A percentile compares a stretch with the other conserved stretches of the same genome.
Conservation (phyloP, 2,797 vertebrate species). For the Melopsittacus undulatus region DNA sequence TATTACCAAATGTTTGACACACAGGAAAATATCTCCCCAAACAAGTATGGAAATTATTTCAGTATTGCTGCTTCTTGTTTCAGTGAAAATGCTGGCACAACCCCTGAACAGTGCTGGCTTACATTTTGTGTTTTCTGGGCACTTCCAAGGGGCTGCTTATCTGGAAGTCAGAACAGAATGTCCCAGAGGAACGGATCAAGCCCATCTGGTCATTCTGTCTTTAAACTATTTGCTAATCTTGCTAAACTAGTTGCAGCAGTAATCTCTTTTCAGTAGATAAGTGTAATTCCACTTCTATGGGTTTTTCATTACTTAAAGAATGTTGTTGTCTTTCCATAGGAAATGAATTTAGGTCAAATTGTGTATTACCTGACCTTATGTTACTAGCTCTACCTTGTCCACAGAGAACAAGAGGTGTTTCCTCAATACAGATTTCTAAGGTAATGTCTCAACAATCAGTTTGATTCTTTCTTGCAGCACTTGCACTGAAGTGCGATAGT, state of each 20-base stretch:
- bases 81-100: slow-evolving; percentile 30
- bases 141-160: background rate
- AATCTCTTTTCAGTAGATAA: background rate
- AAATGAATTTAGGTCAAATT: background rate
- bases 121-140: background rate
- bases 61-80: background rate
- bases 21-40: slow-evolving; percentile 15
- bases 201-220: background rate
- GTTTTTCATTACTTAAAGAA: background rate
- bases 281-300: background rate
- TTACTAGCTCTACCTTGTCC: background rate
- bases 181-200: background rate
- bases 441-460: background rate
- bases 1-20: slow-evolving; percentile 7
- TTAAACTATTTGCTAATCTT: background rate
- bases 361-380: background rate
- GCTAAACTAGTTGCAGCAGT: background rate
- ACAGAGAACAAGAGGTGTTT: background rate
- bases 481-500: background rate
- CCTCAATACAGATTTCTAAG: background rate
- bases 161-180: background rate
- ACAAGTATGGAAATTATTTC: background rate
- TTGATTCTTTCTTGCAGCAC: background rate
- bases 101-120: background rate
- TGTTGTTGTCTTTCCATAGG: background rate